phyloP scores from a whole-genome alignment of 2,113 vertebrate genomes.

The Neomonachus schauinslandi region DNA sequence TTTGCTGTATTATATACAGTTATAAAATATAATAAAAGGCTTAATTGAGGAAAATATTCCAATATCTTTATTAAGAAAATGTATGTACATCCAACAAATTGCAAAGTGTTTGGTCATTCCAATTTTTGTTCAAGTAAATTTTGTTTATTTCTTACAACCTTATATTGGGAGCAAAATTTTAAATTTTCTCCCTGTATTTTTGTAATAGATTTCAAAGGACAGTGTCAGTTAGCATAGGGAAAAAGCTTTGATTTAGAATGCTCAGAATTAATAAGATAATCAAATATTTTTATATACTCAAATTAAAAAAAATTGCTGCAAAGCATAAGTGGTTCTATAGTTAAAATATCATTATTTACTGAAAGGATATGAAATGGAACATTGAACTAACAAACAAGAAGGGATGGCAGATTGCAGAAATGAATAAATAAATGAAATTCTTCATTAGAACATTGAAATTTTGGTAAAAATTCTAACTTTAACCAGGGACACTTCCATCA shows the following conservation, averaged over 20 bases:
- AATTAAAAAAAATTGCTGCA: conserved; percentile 35
- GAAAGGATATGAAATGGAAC: conserved; percentile 22
- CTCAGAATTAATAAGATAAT: conserved; percentile 59
- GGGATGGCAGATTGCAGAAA: neutral
- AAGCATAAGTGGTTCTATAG: neutral
- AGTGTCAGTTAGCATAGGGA: conserved; percentile 61
- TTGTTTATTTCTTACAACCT: neutral
- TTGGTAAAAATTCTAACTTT: conserved; percentile 48
- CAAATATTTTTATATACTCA: conserved; percentile 36
- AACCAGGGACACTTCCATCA: neutral
- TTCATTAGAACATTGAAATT: neutral
- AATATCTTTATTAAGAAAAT: conserved; percentile 10
- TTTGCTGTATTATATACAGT: rapidly evolving
- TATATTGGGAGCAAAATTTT: conserved; percentile 12
- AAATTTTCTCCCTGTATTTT: conserved; percentile 3
- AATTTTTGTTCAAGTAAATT: neutral
- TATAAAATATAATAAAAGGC: neutral
- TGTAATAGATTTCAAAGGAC: conserved; percentile 24
- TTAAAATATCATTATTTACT: conserved; percentile 59
- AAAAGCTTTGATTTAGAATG: conserved; percentile 63
- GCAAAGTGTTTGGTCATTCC: neutral
- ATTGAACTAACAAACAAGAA: conserved; percentile 19
- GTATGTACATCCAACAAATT: neutral
- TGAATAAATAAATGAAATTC: conserved; percentile 44
- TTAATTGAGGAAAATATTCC: neutral